Evolutionary conservation across 2,113 vertebrate genomes (phyloP).

Genomic region (Lepisosteus oculatus): DNA sequence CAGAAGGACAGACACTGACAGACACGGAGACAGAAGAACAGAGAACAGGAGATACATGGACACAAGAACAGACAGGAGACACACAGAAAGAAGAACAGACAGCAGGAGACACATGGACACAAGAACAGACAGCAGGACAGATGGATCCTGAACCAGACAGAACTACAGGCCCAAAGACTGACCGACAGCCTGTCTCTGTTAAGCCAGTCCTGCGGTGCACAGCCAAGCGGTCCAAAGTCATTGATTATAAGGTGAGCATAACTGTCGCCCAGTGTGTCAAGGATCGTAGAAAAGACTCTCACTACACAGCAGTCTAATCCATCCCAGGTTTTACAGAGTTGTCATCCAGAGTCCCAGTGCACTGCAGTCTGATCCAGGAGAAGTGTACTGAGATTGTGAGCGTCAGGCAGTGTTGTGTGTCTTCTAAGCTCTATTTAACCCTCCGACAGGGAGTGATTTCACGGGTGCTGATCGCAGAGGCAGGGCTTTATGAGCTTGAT

Average conservation of each 20-base stretch:
- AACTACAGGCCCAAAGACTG: background rate
- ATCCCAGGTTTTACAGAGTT: no score
- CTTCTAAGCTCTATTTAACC: constrained; percentile 16
- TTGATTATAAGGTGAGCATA: constrained; percentile 72
- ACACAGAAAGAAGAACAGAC: background rate
- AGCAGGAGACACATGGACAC: background rate
- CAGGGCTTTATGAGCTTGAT: constrained; percentile 80
- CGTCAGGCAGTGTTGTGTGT: background rate
- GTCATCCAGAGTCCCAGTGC: no score
- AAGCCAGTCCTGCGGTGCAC: constrained; percentile 5
- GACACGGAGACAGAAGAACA: background rate
- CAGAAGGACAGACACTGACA: constrained; percentile 14
- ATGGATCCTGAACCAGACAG: background rate
- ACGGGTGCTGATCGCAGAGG: constrained; percentile 65
- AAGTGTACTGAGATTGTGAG: background rate
- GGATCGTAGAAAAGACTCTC: no score
- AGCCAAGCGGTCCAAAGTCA: constrained; percentile 59
- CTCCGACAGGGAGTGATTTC: constrained; percentile 73
- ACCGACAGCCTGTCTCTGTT: constrained; percentile 13
- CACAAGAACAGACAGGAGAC: constrained; percentile 31
- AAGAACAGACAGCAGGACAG: background rate
- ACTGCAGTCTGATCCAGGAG: no score
- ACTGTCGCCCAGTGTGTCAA: background rate
- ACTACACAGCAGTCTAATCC: no score
- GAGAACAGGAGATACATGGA: constrained; percentile 15